These are phyloP conservation scores for Origma solitaria DNA, from an alignment of 2,113 vertebrate species.

Conservation along the genomic window DNA sequence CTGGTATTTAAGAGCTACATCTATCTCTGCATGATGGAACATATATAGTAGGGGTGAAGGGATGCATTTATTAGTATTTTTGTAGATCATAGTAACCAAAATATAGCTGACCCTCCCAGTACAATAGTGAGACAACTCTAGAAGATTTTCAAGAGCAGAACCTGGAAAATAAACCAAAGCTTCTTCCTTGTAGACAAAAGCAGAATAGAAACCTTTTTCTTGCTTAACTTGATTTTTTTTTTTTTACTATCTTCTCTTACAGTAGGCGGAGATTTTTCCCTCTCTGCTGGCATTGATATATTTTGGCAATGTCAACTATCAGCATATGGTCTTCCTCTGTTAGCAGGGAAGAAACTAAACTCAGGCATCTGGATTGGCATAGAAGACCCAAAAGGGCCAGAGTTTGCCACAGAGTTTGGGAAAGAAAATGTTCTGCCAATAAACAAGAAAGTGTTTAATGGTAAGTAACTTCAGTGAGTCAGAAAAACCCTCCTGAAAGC, in stretches of 20 bases:
- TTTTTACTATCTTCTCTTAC: not conserved
- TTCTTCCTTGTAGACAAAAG: not conserved
- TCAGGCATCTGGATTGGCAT: not conserved
- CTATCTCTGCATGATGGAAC: not conserved
- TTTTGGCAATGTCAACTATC: slow-evolving; percentile 25
- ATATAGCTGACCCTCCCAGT: not conserved
- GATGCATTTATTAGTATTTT: not conserved
- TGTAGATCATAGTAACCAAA: not conserved
- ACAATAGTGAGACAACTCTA: not conserved
- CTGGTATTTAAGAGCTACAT: not conserved
- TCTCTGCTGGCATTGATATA: not conserved
- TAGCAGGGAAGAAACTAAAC: slow-evolving; percentile 4
- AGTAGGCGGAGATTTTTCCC: not conserved
- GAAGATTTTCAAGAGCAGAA: not conserved
- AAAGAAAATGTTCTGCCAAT: not conserved
- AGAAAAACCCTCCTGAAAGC: not conserved
- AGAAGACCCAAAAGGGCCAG: not conserved
- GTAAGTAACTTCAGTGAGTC: not conserved
- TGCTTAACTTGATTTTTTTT: not conserved
- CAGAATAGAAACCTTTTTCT: not conserved
- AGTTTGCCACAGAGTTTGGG: not conserved
- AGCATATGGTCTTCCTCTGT: slow-evolving; percentile 28
- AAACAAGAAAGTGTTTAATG: not conserved
- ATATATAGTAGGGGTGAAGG: not conserved
- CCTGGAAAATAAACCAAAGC: not conserved